Base-by-base conservation (phyloP, 2,888 invertebrate species). In the Sinodicranocentrus sp. region DNA sequence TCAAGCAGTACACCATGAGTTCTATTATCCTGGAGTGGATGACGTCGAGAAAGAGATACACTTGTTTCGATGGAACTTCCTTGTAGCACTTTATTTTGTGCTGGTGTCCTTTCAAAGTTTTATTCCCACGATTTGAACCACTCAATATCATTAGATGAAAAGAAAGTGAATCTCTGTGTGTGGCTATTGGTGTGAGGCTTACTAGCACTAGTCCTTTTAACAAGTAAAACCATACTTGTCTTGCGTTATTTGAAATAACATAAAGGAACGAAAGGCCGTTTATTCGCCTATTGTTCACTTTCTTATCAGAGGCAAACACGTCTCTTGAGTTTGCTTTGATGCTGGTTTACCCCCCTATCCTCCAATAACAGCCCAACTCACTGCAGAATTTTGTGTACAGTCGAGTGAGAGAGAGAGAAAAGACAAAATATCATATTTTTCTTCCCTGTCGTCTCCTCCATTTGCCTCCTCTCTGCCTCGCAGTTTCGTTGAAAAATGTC, bases 51-150 rank as follows among this genome's bases (percentile, higher is more conserved):
- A 39, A 39, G 43, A 23, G 59, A 72, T 39, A 54, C 59, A 59
- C 43, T 72, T 59, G 72, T 59, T 59, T 59, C 57, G 28, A 72
- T 59, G 59, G 72, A 59, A 72, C 59, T 72, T 72, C 25, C 59
- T 57, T 72, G 72, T 52, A 54, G 15, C 28, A 70, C 52, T 23
- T 43, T 72, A 72, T 59, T 39, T 59, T 43, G 52, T 57, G 13
- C 54, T 57, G 33, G 23, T 13, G 70, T 71, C 39, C 54, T 33
- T 26, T 26, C 33, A 52, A 52, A 52, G 17, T 19, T 25, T 25
- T 25, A 10, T 25, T 23, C 23, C n/a, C 13, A 10, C 25, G 13
- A 57, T 25, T 19, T 52, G 17, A 52, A 52, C 52, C 15, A 2
- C 17, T 17, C 19, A 15, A 52, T 17, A 52, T 57, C 5, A 25